Percentiles rank a stretch among this genome's conserved stretches.
These are phyloP conservation scores for Heliconius eleuchia DNA, from an alignment of 1,140 invertebrate genomes.

Conservation along the genomic window DNA sequence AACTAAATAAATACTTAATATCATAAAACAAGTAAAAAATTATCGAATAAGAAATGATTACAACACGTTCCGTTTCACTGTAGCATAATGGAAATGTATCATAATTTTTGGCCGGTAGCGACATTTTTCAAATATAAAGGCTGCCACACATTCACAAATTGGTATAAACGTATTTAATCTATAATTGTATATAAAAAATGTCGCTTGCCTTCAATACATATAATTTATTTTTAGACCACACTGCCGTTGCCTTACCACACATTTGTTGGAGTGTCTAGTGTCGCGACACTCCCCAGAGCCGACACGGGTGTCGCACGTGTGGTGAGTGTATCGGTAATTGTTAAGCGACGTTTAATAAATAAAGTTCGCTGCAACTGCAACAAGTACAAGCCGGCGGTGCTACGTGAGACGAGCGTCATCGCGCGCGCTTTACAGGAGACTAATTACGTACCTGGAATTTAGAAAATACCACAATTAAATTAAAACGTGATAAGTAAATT, in stretches of 20 bases:
- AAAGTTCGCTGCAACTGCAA: constrained; percentile 27
- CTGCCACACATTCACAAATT: constrained; percentile 28
- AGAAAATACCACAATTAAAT: background rate
- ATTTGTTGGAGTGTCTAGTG: background rate
- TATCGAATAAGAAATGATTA: constrained; percentile 60
- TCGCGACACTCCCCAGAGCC: background rate
- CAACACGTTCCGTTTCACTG: constrained; percentile 48
- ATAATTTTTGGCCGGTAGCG: constrained; percentile 36
- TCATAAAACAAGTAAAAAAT: constrained; percentile 71
- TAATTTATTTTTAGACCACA: constrained; percentile 39
- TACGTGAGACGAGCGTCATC: constrained; percentile 1
- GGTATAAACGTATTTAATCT: constrained; percentile 3
- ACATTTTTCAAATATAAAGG: constrained; percentile 38
- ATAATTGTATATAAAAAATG: constrained; percentile 38
- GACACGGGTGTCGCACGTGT: background rate
- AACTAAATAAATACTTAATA: constrained; percentile 80
- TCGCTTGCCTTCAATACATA: constrained; percentile 40
- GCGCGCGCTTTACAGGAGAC: constrained; percentile 17
- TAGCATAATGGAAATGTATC: constrained; percentile 60
- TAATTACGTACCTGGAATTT: constrained; percentile 46
- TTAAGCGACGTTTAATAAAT: constrained; percentile 33
- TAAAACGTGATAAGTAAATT: too few species aligned
- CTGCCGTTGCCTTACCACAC: constrained; percentile 42
- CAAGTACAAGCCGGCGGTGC: constrained; percentile 57
- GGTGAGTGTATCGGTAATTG: background rate